Evolutionary conservation across 2,797 vertebrate species (phyloP).

Genomic region (Anguilla megastoma): DNA sequence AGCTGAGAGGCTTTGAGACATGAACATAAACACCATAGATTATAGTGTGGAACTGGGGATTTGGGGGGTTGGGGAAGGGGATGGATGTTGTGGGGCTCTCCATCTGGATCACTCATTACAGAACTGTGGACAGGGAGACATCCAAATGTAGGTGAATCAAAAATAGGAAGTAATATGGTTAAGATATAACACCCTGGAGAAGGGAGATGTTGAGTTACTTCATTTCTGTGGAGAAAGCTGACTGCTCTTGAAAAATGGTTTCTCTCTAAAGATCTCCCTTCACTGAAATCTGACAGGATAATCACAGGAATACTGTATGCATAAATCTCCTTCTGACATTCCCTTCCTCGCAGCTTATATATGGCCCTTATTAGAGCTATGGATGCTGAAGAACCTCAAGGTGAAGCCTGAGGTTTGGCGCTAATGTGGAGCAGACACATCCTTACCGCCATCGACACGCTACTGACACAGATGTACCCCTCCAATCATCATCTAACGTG

Average conservation of each 20-base stretch:
- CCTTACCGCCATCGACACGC: slow-evolving; percentile 53
- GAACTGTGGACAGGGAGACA: not conserved
- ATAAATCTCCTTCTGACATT: slow-evolving; percentile 44
- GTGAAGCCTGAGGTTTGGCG: slow-evolving; percentile 57
- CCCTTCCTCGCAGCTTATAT: slow-evolving; percentile 60
- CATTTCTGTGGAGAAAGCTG: not conserved
- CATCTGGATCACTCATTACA: not conserved
- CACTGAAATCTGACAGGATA: slow-evolving; percentile 49
- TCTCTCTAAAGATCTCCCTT: slow-evolving; percentile 27
- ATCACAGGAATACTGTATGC: slow-evolving; percentile 44
- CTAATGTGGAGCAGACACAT: slow-evolving; percentile 72
- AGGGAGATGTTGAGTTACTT: not conserved
- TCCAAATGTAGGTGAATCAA: not conserved
- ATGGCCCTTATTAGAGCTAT: slow-evolving; percentile 68
- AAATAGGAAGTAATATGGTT: not conserved
- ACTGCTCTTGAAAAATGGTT: not conserved
- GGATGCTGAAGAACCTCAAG: slow-evolving; percentile 54
- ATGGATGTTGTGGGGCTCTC: not conserved
- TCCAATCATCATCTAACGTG: slow-evolving; percentile 62
- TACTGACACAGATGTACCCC: slow-evolving; percentile 60
- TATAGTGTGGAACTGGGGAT: too few relatives aligned
- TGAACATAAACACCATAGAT: not conserved
- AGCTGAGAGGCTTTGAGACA: not conserved
- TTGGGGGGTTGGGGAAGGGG: too few relatives aligned
- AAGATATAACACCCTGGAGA: not conserved